Evolutionary conservation across 2,888 invertebrate species (phyloP), one percentile per base, ranked within the genome.

Genomic region (Amaurobius ferox): DNA sequence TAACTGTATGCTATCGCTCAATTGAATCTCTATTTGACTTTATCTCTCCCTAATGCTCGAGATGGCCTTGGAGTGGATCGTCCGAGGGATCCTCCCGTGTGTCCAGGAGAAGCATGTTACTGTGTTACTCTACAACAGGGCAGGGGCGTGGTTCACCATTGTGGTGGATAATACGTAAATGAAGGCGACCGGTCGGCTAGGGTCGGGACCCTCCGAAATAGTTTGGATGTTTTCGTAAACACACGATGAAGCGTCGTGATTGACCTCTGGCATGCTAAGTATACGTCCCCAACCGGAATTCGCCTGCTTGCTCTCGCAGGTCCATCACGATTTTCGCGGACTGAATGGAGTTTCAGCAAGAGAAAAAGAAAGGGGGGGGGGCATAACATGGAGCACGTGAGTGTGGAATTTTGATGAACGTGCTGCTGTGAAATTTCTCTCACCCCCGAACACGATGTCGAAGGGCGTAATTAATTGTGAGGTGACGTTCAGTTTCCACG

Each of bases 181-280:
- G 70, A 83, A 66, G 68, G 70, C n/a, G 70, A 76, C 66, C 48
- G 77, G 77, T 72, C 76, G 64, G 72, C 71, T 48, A 77, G 71
- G 83, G 77, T 78, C 77, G 71, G 16, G 77, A 85, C 83, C 83
- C 70, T 66, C 23, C 28, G 66, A 55, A 72, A 78, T 72, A 85
- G 71, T 64, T 77, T 28, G 72, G 48, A 78, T 77, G 72, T 77
- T 77, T 85, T 85, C 83, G 77, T 77, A 85, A 77, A 85, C 83
- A 85, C 83, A 85, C 83, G 83, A 66, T 77, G 77, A 72, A 72
- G 77, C 55, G 9, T 85, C 83, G 83, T 85, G 83, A 77, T 77
- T 85, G 83, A 78, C 77, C 83, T 77, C 55, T 78, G 83, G 55
- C 83, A 85, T 64, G 77, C 77, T 85, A 85, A 85, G 77, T 85